phyloP scores from a whole-genome alignment of 2,888 invertebrate species.

The Ophonus ardosiacus region DNA sequence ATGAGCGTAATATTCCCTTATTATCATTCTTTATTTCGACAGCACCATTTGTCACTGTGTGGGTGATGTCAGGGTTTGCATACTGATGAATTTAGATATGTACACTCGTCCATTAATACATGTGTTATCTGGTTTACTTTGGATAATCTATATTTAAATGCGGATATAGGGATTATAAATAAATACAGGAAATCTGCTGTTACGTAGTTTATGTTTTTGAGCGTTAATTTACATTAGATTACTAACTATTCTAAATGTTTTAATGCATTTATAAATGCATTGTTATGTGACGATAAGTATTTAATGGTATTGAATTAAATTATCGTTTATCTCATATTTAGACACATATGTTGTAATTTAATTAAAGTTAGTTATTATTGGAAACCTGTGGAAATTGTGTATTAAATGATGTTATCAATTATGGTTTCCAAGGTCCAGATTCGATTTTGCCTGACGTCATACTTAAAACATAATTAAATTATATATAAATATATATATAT shows the following conservation, averaged over 20 bases:
- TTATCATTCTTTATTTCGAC: conserved; percentile 61
- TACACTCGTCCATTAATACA: background rate
- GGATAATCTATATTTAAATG: conserved; percentile 39
- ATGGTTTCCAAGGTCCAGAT: too few species aligned
- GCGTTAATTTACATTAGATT: conserved; percentile 7
- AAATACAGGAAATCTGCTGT: conserved; percentile 34
- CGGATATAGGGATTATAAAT: conserved; percentile 30
- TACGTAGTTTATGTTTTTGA: conserved; percentile 17
- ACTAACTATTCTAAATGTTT: background rate
- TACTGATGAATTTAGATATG: conserved; percentile 34
- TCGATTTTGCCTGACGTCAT: too few species aligned
- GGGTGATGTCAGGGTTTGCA: conserved; percentile 24
- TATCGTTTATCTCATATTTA: too few species aligned
- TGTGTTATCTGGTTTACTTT: conserved; percentile 1
- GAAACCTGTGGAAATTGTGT: too few species aligned
- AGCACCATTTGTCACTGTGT: conserved; percentile 37
- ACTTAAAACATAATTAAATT: too few species aligned
- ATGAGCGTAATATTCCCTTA: conserved; percentile 48
- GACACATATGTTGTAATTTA: too few species aligned
- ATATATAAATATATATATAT: too few species aligned
- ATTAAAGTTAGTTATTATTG: too few species aligned
- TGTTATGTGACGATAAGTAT: background rate
- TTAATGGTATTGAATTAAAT: too few species aligned
- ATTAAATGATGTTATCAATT: too few species aligned
- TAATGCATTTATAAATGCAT: conserved; percentile 8